phyloP scores from a whole-genome alignment of 1,140 invertebrate species.

The Propsilocerus akamusi region DNA sequence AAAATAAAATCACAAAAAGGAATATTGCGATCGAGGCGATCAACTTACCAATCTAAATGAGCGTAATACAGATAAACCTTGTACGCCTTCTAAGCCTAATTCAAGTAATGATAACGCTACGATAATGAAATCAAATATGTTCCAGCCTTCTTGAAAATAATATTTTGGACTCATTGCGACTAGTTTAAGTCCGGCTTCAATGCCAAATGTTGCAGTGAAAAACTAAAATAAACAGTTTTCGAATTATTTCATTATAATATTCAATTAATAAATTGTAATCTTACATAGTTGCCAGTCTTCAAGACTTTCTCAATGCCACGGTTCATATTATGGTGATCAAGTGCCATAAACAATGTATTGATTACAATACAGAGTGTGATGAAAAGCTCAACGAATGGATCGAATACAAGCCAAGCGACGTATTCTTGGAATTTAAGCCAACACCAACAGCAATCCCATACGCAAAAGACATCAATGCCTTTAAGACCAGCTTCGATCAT shows the following conservation, averaged over 20 bases:
- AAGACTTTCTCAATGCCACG: slow-evolving; percentile 66
- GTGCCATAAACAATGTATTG: slow-evolving; percentile 95
- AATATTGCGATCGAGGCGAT: slow-evolving; percentile 2
- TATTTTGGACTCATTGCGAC: slow-evolving; percentile 91
- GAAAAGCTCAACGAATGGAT: slow-evolving; percentile 95
- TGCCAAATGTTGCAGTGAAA: slow-evolving; percentile 93
- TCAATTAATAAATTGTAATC: slow-evolving; percentile 24
- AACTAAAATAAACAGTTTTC: slow-evolving; percentile 45
- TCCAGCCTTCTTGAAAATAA: slow-evolving; percentile 98
- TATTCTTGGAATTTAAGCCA: slow-evolving; percentile 84
- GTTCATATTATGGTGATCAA: slow-evolving; percentile 92
- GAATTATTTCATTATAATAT: not conserved
- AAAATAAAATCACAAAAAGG: not conserved
- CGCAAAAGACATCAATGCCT: slow-evolving; percentile 82
- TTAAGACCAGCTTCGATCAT: slow-evolving; percentile 51
- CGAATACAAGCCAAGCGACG: slow-evolving; percentile 83
- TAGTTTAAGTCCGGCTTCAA: slow-evolving; percentile 90
- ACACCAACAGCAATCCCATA: slow-evolving; percentile 88
- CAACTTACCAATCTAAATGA: slow-evolving; percentile 90
- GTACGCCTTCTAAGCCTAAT: slow-evolving; percentile 77
- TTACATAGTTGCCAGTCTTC: slow-evolving; percentile 87
- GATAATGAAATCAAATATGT: slow-evolving; percentile 98
- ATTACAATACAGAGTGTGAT: slow-evolving; percentile 96
- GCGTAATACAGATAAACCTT: slow-evolving; percentile 88
- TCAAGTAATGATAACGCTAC: slow-evolving; percentile 89